A percentile compares a stretch with the other conserved stretches of the same genome.
phyloP scores from a whole-genome alignment of 2,888 invertebrate species.

The Heliconius sara region DNA sequence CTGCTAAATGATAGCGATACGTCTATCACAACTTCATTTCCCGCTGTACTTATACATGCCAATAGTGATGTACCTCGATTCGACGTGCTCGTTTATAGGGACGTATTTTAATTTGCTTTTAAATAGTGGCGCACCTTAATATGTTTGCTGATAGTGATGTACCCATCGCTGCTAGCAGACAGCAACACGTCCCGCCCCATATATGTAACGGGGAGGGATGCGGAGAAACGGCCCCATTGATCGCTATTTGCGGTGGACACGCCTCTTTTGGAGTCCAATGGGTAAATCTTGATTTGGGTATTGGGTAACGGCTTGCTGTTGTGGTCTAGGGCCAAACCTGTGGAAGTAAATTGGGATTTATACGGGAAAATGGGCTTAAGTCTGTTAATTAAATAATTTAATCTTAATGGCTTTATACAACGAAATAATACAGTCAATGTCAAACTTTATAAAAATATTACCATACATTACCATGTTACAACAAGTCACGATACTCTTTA shows the following conservation, averaged over 20 bases:
- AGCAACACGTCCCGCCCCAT: constrained; percentile 80
- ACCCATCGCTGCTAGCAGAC: constrained; percentile 84
- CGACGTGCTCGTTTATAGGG: not conserved
- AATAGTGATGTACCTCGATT: not conserved
- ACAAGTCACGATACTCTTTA: no score
- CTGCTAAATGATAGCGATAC: constrained; percentile 63
- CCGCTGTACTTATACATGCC: not conserved
- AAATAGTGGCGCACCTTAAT: constrained; percentile 62
- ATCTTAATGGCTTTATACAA: not conserved
- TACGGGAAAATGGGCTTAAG: not conserved
- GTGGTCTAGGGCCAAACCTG: constrained; percentile 85
- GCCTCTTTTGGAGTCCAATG: constrained; percentile 64
- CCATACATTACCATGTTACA: not conserved
- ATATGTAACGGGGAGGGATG: constrained; percentile 71
- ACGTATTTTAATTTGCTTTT: not conserved
- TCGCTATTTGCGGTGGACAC: constrained; percentile 64
- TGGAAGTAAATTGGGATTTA: constrained; percentile 23
- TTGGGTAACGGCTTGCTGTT: constrained; percentile 83
- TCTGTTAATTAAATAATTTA: not conserved
- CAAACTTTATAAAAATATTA: not conserved
- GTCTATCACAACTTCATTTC: not conserved
- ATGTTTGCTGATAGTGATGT: constrained; percentile 81
- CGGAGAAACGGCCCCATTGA: constrained; percentile 75
- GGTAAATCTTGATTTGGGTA: constrained; percentile 76
- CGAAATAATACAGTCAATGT: not conserved